Evolutionary conservation across 2,797 vertebrate genomes (phyloP), one percentile per base, ranked within the genome.

Genomic region (Geotrypetes seraphini): DNA sequence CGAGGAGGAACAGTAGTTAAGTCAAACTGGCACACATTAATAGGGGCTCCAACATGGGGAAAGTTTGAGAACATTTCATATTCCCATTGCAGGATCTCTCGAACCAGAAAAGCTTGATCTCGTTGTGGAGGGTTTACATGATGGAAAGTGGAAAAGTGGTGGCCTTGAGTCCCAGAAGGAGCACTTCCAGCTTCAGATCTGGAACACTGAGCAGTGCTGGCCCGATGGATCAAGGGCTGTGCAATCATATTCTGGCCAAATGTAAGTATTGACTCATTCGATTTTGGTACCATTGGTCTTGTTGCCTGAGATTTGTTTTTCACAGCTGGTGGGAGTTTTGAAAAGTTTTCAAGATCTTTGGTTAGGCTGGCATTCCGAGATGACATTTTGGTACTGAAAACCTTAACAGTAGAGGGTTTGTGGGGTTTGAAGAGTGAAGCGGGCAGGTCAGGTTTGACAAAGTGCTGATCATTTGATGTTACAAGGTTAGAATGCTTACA

Each of bases 81-180:
- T 10, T 60, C 84, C 88, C 88, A 91, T 17, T 61, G 74, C 1
- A 91, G 44, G 15, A 91, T 40, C 16, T 75, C 64, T n/a, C 59
- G 68, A 28, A 74, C 54, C n/a, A 89, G 74, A 22, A 48, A 22
- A 1, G 56, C 64, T 12, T 44, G 46, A 22, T 85, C 47, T 3
- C 42, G 49, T 13, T 61, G 70, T 16, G 41, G 14, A 19, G 11
- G 3, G 8, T 27, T 42, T 12, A 12, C 7, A 5, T 35, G 12
- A 3, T 53, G 47, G 38, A 36, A 8, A 50, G n/a, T n/a, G 28
- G 8, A 3, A 21, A 9, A 13, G 1, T 4, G n/a, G n/a, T n/a
- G n/a, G 4, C 12, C 50, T 40, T 31, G 7, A 14, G 19, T 40
- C 22, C 31, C 11, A 8, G 15, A 20, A 16, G 27, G 7, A 16